A percentile compares a stretch with the other conserved stretches of the same genome.
Conservation (phyloP, 2,888 invertebrate species). For the Nomada fucata region DNA sequence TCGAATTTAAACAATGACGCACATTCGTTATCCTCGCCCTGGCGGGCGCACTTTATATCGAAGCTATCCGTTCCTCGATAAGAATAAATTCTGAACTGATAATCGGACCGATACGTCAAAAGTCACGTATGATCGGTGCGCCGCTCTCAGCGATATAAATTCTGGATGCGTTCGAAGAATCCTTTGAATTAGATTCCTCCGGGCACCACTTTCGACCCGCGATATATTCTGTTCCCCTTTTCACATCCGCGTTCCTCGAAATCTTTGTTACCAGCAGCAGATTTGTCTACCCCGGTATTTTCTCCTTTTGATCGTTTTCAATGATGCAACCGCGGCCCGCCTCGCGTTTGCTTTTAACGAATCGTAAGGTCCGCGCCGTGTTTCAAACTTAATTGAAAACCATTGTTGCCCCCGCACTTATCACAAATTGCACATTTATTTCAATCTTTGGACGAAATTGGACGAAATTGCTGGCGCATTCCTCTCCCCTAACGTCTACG, state of each 20-base stretch:
- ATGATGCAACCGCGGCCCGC: too few species aligned
- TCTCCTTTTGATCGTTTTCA: neutral
- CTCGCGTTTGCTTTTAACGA: neutral
- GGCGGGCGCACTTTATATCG: slow-evolving; percentile 27
- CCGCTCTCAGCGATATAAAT: neutral
- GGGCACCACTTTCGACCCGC: too few species aligned
- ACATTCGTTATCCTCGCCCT: slow-evolving; percentile 44
- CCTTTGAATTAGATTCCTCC: neutral
- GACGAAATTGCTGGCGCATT: neutral
- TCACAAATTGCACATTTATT: neutral
- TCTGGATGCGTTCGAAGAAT: neutral
- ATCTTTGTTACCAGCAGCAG: neutral
- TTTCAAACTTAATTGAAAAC: slow-evolving; percentile 1
- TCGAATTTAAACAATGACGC: slow-evolving; percentile 55
- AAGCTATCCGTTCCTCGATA: slow-evolving; percentile 25
- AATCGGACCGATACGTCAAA: slow-evolving; percentile 25
- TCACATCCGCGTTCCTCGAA: neutral
- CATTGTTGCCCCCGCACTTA: neutral
- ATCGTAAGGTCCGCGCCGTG: neutral
- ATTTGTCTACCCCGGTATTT: neutral
- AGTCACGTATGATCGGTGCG: slow-evolving; percentile 1
- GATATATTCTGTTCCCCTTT: neutral
- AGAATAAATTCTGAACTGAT: slow-evolving; percentile 44
- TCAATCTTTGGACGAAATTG: neutral
- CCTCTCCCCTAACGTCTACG: neutral